These are phyloP conservation scores for Spodoptera litura DNA, from an alignment of 1,140 invertebrate genomes.

Conservation along the genomic window DNA sequence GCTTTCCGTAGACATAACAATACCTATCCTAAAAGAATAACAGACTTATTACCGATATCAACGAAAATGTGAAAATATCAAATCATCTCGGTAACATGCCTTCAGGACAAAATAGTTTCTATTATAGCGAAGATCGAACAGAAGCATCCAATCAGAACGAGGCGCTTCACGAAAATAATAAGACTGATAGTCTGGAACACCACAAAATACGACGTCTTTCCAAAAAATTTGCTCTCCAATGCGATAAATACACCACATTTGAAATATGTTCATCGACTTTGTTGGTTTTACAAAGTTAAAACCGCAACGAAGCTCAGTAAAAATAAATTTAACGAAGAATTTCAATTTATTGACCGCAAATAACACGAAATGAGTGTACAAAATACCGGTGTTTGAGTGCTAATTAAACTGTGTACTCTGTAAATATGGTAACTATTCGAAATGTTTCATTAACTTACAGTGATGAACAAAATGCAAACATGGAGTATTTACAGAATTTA, in stretches of 20 bases:
- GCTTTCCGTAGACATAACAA: not conserved
- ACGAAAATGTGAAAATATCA: conserved; percentile 25
- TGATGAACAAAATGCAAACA: conserved; percentile 7
- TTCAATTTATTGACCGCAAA: conserved; percentile 37
- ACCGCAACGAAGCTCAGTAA: conserved; percentile 14
- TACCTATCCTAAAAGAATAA: conserved; percentile 17
- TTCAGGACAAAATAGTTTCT: conserved; percentile 33
- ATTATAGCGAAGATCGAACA: conserved; percentile 28
- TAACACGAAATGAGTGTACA: conserved; percentile 14
- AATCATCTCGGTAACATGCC: conserved; percentile 28
- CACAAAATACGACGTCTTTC: conserved; percentile 20
- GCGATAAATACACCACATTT: conserved; percentile 28
- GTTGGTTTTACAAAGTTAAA: conserved; percentile 29
- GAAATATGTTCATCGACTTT: conserved; percentile 8
- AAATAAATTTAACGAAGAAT: conserved; percentile 27
- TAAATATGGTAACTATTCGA: conserved; percentile 19
- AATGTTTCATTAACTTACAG: conserved; percentile 8
- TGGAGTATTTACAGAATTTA: not conserved
- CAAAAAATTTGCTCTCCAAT: conserved; percentile 17
- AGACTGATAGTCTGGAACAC: conserved; percentile 10
- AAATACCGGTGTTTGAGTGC: conserved; percentile 12
- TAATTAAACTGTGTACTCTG: conserved; percentile 33
- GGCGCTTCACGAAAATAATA: conserved; percentile 19
- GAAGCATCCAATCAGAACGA: conserved; percentile 39
- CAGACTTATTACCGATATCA: conserved; percentile 17